phyloP scores from a whole-genome alignment of 2,113 vertebrate species.

The Narcine bancroftii region DNA sequence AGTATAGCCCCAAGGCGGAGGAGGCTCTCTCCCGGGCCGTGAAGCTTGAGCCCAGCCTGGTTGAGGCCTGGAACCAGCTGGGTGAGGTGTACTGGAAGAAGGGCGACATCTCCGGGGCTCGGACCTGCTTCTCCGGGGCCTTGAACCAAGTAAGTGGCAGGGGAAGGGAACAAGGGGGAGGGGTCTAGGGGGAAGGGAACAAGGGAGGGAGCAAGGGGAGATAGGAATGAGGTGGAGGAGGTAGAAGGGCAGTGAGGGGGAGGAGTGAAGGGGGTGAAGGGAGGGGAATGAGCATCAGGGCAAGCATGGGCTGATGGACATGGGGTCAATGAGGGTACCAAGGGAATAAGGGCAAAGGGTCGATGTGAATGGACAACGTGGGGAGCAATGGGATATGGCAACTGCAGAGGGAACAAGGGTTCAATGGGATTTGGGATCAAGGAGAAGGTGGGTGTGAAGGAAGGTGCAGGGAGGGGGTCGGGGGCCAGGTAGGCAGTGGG shows the following conservation, averaged over 20 bases:
- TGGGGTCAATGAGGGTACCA: too few relatives aligned
- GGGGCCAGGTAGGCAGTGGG: too few relatives aligned
- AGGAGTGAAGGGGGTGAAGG: not conserved
- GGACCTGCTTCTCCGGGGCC: slow-evolving; percentile 79
- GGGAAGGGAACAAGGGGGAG: not conserved
- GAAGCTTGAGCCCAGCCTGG: slow-evolving; percentile 73
- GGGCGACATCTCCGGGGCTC: slow-evolving; percentile 68
- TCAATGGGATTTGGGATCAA: too few relatives aligned
- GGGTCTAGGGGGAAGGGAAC: not conserved
- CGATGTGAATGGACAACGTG: too few relatives aligned
- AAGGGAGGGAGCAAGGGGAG: not conserved
- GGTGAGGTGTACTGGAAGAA: slow-evolving; percentile 90
- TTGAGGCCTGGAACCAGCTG: slow-evolving; percentile 81
- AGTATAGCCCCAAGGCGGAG: slow-evolving; percentile 64
- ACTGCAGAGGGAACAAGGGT: too few relatives aligned
- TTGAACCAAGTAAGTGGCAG: slow-evolving; percentile 61
- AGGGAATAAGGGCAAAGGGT: too few relatives aligned
- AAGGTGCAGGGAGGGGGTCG: too few relatives aligned
- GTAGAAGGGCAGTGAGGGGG: not conserved
- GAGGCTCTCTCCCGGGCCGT: slow-evolving; percentile 74
- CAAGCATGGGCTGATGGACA: too few relatives aligned
- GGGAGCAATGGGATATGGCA: too few relatives aligned
- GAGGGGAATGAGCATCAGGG: too few relatives aligned
- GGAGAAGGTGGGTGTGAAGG: too few relatives aligned
- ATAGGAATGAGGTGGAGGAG: too few relatives aligned